Base-by-base conservation (phyloP, 2,113 vertebrate species). In the Orthochromis malagaraziensis region DNA sequence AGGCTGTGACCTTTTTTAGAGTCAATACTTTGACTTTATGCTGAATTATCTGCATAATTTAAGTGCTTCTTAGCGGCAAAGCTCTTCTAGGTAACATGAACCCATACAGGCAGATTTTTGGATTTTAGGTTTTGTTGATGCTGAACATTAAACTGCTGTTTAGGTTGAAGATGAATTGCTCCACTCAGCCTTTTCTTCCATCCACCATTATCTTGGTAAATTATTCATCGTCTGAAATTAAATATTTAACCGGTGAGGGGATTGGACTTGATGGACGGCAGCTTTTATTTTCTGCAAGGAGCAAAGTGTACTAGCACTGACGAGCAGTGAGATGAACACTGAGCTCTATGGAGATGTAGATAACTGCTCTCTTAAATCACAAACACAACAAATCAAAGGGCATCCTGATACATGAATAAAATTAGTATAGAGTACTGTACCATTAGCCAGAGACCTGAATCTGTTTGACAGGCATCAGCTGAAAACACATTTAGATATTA, bases 161-260 rank as follows among this genome's bases (percentile, higher is more conserved):
- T 49, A 49, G 26, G 26, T 19, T 31, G 70, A 31, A 12, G 42
- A 77, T 77, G 42, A 49, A 31, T 4, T 8, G 42, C 16, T 31
- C 16, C 70, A 49, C 24, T 49, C 24, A 31, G 45, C 70, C 42
- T 31, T 75, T 77, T 77, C 26, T 47, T 77, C 42, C 42, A 49
- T 49, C 70, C 70, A 49, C 70, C 70, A 77, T 77, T 31, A 77
- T 31, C 42, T 29, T 31, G 16, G 24, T 77, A 77, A 77, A 77
- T 77, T 77, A 77, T 94, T 95, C 58, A 95, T 88, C 16, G 31
- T 55, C 47, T 83, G 51, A 88, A 77, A 95, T 94, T 7, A 94
- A 94, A 95, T 93, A 93, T 94, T 94, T n/a, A 93, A 79, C 9
- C 83, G 68, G 79, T 33, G 7, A 80, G 81, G n/a, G 45, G 83